Evolutionary conservation across 2,888 invertebrate genomes (phyloP).

Genomic region (Pachycephus smyrnensis): DNA sequence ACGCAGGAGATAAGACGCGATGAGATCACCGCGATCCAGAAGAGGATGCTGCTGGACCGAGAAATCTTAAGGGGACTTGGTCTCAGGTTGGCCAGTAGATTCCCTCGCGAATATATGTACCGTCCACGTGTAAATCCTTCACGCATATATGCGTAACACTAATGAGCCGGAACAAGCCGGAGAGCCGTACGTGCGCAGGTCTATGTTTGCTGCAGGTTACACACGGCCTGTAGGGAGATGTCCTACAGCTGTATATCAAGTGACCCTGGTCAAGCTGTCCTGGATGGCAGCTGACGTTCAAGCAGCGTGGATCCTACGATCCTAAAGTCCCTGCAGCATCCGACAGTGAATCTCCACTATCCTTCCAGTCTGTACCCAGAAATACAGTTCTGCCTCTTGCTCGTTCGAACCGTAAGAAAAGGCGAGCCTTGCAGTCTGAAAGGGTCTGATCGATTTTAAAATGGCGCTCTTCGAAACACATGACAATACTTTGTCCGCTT

Average conservation of each 20-base stretch:
- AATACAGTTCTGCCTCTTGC: not conserved
- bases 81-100: not conserved
- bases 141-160: slow-evolving; percentile 52
- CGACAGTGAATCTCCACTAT: not conserved
- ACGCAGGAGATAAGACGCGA: not conserved
- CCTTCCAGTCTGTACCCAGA: not conserved
- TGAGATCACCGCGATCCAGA: not conserved
- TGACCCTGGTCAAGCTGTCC: slow-evolving; percentile 1
- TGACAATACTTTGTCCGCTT: slow-evolving; percentile 3
- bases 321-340: not conserved
- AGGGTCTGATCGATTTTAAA: not conserved
- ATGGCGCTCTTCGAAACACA: not conserved
- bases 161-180: slow-evolving; percentile 57
- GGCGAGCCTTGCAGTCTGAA: too few relatives aligned
- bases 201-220: slow-evolving; percentile 2
- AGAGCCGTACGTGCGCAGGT: not conserved
- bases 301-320: not conserved
- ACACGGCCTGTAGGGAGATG: slow-evolving; percentile 7
- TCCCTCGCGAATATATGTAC: not conserved
- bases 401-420: too few relatives aligned
- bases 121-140: slow-evolving; percentile 51
- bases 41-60: not conserved
- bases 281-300: not conserved
- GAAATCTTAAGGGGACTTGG: not conserved
- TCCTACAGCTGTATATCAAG: slow-evolving; percentile 4